Evolutionary conservation across 1,140 invertebrate species (phyloP).

Genomic region (Hydropsyche tenuis): DNA sequence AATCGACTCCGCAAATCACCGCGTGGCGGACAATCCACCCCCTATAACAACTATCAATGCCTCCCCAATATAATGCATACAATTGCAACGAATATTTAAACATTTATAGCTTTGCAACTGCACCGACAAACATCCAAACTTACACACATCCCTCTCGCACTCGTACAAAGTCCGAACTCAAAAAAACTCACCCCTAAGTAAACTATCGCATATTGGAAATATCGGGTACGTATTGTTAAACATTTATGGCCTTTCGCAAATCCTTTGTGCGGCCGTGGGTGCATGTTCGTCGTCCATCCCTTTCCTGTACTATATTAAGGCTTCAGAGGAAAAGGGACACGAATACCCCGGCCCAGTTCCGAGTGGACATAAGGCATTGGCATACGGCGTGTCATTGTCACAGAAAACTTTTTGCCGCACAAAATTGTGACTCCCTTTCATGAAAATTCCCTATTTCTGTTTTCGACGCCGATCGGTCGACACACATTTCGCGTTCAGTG

Average conservation of each 20-base stretch:
- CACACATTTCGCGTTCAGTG: slow-evolving; percentile 30
- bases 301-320: background rate
- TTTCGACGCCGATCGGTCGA: slow-evolving; percentile 29
- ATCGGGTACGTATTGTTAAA: slow-evolving; percentile 48
- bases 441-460: slow-evolving; percentile 40
- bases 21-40: slow-evolving; percentile 25
- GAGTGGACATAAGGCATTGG: slow-evolving; percentile 45
- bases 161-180: background rate
- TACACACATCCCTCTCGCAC: slow-evolving; percentile 38
- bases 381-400: slow-evolving; percentile 48
- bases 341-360: slow-evolving; percentile 14
- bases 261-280: slow-evolving; percentile 40
- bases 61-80: slow-evolving; percentile 50
- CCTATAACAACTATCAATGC: slow-evolving; percentile 41
- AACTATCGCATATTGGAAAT: slow-evolving; percentile 48
- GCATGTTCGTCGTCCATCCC: slow-evolving; percentile 6
- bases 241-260: slow-evolving; percentile 50
- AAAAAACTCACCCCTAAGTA: slow-evolving; percentile 35
- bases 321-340: slow-evolving; percentile 10
- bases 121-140: slow-evolving; percentile 24
- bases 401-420: slow-evolving; percentile 34
- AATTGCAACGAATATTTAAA: slow-evolving; percentile 51
- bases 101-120: slow-evolving; percentile 46
- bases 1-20: slow-evolving; percentile 4
- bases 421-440: slow-evolving; percentile 31